phyloP scores from a whole-genome alignment of 2,113 vertebrate species.

The Tachuris rubrigastra region DNA sequence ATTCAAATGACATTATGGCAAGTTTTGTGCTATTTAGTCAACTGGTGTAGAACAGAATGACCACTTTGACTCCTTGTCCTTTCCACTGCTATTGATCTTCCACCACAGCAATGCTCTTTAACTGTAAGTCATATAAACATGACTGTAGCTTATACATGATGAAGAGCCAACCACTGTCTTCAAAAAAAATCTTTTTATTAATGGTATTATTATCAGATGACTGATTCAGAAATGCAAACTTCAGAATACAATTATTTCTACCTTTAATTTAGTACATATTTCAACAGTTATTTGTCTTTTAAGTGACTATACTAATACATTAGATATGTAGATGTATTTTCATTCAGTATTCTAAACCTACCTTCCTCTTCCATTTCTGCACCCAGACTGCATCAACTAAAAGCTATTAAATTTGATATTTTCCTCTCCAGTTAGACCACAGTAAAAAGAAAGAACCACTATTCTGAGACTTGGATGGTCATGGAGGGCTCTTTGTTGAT shows the following conservation, averaged over 20 bases:
- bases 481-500: background rate
- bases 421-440: background rate
- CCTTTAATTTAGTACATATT: background rate
- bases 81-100: background rate
- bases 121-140: background rate
- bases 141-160: background rate
- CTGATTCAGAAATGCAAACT: background rate
- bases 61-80: background rate
- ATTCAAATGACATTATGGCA: background rate
- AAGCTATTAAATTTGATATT: background rate
- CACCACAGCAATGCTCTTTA: background rate
- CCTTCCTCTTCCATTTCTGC: background rate
- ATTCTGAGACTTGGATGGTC: background rate
- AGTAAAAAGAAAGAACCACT: background rate
- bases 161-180: background rate
- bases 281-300: background rate
- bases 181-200: background rate
- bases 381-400: background rate
- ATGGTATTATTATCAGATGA: background rate
- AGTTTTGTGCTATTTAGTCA: background rate
- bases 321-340: background rate
- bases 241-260: background rate
- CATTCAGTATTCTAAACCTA: background rate
- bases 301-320: background rate
- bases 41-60: background rate